Evolutionary conservation across 92 coral and sea anemone species (phyloP).

Genomic region (Paramuricea clavata): DNA sequence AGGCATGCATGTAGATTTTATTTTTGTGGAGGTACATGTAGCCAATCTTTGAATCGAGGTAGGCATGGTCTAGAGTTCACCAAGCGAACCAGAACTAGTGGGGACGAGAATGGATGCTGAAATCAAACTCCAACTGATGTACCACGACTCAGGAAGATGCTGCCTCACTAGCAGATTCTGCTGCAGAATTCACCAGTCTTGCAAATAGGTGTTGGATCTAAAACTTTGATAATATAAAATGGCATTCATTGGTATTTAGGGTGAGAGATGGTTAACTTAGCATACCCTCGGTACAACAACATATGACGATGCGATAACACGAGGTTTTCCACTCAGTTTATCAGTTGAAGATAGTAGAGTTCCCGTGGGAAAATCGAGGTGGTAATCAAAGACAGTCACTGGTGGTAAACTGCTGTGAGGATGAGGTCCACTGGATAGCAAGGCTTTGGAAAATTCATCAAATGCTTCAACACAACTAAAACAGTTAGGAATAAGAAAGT

Average conservation of each 20-base stretch:
- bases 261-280: background rate
- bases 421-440: slow-evolving; percentile 90
- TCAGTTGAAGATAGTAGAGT: slow-evolving; percentile 85
- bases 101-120: no score
- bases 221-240: background rate
- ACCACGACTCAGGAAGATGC: no score
- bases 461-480: slow-evolving; percentile 74
- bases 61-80: no score
- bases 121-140: no score
- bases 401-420: slow-evolving; percentile 85
- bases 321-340: slow-evolving; percentile 80
- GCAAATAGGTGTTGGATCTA: no score
- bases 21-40: no score
- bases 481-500: background rate
- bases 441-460: slow-evolving; percentile 84
- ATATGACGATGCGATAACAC: slow-evolving; percentile 88
- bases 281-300: slow-evolving; percentile 94
- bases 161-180: no score
- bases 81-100: no score
- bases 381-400: slow-evolving; percentile 92
- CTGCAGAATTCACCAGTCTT: no score
- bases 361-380: slow-evolving; percentile 86
- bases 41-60: no score
- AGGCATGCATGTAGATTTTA: no score
- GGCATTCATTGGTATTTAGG: background rate